Conservation (phyloP, 1,140 invertebrate genomes). For the Brachionus manjavacas region DNA sequence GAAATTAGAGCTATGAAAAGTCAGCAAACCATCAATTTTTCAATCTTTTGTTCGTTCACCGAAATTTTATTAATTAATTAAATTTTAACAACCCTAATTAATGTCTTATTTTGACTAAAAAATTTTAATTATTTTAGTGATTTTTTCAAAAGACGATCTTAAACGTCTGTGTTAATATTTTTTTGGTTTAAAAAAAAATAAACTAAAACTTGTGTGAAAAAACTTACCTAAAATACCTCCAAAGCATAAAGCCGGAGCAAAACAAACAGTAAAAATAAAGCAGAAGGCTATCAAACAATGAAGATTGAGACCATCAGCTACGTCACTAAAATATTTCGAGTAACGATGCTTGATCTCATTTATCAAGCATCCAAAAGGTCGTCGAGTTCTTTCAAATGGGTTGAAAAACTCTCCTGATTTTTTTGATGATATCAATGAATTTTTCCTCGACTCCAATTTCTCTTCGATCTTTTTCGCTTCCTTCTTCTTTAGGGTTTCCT, state of each 20-base stretch:
- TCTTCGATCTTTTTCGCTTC: not conserved
- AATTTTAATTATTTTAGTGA: no score
- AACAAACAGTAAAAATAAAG: conserved; percentile 91
- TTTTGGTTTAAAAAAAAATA: not conserved
- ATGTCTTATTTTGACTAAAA: no score
- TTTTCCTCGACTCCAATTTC: not conserved
- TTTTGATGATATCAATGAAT: not conserved
- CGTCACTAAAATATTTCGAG: conserved; percentile 77
- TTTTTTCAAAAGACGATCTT: no score
- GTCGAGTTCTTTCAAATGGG: conserved; percentile 67
- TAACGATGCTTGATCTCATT: conserved; percentile 77
- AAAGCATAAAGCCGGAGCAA: conserved; percentile 89
- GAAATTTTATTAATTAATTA: no score
- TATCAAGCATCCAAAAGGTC: conserved; percentile 72
- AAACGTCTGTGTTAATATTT: not conserved
- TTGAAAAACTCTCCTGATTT: conserved; percentile 52
- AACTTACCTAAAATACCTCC: conserved; percentile 75
- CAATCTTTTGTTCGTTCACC: no score
- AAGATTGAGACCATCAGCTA: conserved; percentile 76
- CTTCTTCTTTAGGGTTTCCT: not conserved
- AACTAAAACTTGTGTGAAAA: not conserved
- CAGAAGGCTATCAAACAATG: conserved; percentile 81
- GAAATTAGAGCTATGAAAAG: no score
- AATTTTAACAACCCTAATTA: no score
- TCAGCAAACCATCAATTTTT: no score